These are phyloP conservation scores for Aelia acuminata DNA, from an alignment of 2,888 invertebrate species.

Conservation along the genomic window DNA sequence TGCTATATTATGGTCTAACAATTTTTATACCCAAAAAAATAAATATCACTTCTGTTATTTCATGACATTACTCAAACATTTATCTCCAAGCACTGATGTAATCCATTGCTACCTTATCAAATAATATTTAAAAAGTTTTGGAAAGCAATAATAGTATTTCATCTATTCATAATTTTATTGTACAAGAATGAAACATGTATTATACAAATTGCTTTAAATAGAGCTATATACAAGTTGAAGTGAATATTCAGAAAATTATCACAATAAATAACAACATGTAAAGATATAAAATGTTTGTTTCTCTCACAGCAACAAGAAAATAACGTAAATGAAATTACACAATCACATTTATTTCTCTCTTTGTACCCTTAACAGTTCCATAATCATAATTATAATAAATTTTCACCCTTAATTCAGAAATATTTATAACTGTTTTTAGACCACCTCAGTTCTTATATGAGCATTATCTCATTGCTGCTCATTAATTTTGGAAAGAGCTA, in stretches of 20 bases:
- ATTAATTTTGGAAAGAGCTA: not conserved
- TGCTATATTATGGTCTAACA: no score
- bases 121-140: not conserved
- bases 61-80: no score
- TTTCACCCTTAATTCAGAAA: constrained; percentile 7
- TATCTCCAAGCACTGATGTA: no score
- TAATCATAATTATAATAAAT: not conserved
- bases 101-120: no score
- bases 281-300: constrained; percentile 49
- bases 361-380: not conserved
- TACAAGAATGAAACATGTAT: constrained; percentile 54
- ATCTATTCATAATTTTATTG: constrained; percentile 50
- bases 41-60: no score
- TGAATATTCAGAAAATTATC: constrained; percentile 54
- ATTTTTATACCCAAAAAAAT: no score
- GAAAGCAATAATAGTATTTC: not conserved
- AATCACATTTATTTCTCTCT: not conserved
- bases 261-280: constrained; percentile 53
- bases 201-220: constrained; percentile 50
- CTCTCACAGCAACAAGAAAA: constrained; percentile 50
- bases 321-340: constrained; percentile 33
- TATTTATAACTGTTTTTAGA: constrained; percentile 15
- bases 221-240: constrained; percentile 45
- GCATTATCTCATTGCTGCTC: constrained; percentile 30
- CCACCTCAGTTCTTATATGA: constrained; percentile 35